phyloP scores from a whole-genome alignment of 2,888 invertebrate genomes.

The Mesorhabditis spiculigera region DNA sequence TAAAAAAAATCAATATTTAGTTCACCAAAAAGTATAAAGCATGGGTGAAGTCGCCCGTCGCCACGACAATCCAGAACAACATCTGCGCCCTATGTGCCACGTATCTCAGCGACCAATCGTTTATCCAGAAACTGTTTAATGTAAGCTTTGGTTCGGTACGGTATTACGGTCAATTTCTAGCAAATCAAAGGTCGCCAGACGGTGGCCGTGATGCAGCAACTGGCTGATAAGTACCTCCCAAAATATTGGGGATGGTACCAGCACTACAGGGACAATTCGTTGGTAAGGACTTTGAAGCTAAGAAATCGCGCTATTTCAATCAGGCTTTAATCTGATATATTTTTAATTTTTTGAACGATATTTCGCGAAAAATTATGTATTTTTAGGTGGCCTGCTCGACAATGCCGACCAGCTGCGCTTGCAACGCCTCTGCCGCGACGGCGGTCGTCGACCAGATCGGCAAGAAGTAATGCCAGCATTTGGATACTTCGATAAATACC shows the following conservation, averaged over 20 bases:
- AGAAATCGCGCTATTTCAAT: no score
- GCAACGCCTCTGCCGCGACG: not conserved
- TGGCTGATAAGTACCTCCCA: not conserved
- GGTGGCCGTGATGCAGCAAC: not conserved
- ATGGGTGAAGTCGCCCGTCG: no score
- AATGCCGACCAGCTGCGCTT: not conserved
- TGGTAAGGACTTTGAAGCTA: not conserved
- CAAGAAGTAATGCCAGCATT: no score
- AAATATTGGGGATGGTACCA: not conserved
- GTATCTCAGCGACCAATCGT: not conserved
- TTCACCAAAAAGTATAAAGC: no score
- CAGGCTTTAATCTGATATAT: no score
- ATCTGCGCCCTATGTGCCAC: not conserved
- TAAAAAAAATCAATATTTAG: no score
- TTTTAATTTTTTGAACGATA: not conserved
- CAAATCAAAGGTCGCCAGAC: not conserved
- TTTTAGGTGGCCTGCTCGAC: not conserved
- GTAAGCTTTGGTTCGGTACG: no score
- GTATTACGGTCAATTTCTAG: not conserved
- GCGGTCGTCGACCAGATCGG: no score
- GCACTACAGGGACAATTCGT: slow-evolving; percentile 2
- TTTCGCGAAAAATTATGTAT: not conserved
- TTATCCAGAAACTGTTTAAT: no score
- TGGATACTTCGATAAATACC: no score
- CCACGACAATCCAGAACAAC: not conserved